Conservation (phyloP, 2,888 invertebrate species). For the Listrodromus nycthemerus region DNA sequence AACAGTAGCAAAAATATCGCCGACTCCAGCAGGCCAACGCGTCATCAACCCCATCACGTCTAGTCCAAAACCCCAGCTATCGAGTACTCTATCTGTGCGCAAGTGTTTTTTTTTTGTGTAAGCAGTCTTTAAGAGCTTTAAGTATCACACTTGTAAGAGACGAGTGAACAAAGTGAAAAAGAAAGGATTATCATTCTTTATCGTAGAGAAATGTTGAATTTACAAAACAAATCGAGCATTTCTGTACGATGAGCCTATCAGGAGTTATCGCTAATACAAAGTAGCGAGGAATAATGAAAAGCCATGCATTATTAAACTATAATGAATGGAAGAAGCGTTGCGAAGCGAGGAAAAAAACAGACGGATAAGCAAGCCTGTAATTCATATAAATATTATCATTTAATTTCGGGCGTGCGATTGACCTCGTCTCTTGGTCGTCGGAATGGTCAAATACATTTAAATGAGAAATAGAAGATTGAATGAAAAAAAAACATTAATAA, state of each 20-base stretch:
- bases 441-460: constrained; percentile 17
- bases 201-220: constrained; percentile 11
- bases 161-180: constrained; percentile 9
- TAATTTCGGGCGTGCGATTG: constrained; percentile 13
- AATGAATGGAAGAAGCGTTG: constrained; percentile 43
- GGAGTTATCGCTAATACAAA: background rate
- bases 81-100: constrained; percentile 78
- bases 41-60: constrained; percentile 84
- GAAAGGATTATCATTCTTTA: constrained; percentile 11
- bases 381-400: constrained; percentile 42
- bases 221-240: background rate
- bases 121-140: constrained; percentile 82
- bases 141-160: constrained; percentile 79
- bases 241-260: constrained; percentile 6
- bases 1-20: constrained; percentile 32
- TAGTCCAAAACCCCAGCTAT: constrained; percentile 83
- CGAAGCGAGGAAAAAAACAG: constrained; percentile 36
- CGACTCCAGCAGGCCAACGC: constrained; percentile 74
- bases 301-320: constrained; percentile 60
- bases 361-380: constrained; percentile 36
- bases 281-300: constrained; percentile 8
- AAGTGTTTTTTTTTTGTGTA: constrained; percentile 66
- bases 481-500: constrained; percentile 10
- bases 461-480: constrained; percentile 26
- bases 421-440: background rate